Percentiles rank a stretch among this genome's conserved stretches.
phyloP scores from a whole-genome alignment of 2,113 vertebrate genomes.

The Pelobates fuscus region DNA sequence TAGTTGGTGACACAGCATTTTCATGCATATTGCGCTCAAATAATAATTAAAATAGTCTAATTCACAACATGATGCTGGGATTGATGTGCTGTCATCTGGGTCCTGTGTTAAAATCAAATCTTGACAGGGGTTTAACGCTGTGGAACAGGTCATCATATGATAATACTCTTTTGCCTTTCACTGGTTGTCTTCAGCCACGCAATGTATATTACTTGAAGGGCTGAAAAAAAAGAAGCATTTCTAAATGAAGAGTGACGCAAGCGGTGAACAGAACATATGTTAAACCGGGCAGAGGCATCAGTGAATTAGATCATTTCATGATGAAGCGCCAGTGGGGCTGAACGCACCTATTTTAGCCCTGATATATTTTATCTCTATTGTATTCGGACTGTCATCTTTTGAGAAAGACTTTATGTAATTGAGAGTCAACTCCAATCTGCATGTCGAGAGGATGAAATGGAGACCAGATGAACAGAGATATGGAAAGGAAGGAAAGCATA shows the following conservation, averaged over 20 bases:
- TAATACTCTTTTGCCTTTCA: conserved; percentile 77
- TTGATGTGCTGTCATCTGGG: conserved; percentile 82
- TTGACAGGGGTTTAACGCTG: conserved; percentile 83
- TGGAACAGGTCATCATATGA: conserved; percentile 85
- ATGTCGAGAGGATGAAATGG: conserved; percentile 74
- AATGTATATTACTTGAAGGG: conserved; percentile 80
- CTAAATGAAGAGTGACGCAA: conserved; percentile 92
- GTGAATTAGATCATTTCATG: conserved; percentile 85
- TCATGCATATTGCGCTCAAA: conserved; percentile 72
- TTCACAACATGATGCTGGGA: conserved; percentile 79
- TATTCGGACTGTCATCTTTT: conserved; percentile 89
- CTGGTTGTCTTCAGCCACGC: conserved; percentile 84
- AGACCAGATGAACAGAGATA: conserved; percentile 64
- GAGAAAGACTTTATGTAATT: conserved; percentile 85
- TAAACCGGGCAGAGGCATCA: conserved; percentile 76
- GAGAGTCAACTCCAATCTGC: conserved; percentile 90
- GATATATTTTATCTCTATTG: conserved; percentile 90
- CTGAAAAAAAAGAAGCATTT: conserved; percentile 79
- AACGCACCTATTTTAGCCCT: conserved; percentile 94
- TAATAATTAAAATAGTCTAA: conserved; percentile 81
- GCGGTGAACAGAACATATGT: conserved; percentile 96
- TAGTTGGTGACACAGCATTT: conserved; percentile 76
- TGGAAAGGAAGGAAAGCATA: conserved; percentile 65
- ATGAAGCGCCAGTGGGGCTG: conserved; percentile 89
- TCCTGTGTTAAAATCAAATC: conserved; percentile 76